Conservation (phyloP, 2,113 vertebrate genomes). For the Gallinago paraguaiae region DNA sequence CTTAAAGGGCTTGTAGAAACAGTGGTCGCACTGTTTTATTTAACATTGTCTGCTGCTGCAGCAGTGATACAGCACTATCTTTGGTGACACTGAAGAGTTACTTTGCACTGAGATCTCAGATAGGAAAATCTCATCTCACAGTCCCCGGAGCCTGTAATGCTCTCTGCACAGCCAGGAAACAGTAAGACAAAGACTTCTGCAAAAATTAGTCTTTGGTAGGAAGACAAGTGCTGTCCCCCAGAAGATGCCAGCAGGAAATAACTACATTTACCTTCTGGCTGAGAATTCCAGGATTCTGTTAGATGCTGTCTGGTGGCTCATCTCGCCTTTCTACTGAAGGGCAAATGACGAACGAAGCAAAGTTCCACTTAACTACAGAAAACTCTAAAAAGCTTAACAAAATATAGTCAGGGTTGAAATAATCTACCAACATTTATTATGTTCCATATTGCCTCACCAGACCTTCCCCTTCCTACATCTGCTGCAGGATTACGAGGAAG, state of each 20-base stretch:
- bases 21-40: not conserved
- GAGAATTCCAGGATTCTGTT: not conserved
- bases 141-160: not conserved
- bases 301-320: not conserved
- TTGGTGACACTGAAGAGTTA: not conserved
- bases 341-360: not conserved
- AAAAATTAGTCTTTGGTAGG: not conserved
- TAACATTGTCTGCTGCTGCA: not conserved
- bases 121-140: not conserved
- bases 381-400: not conserved
- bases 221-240: not conserved
- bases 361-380: not conserved
- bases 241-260: not conserved
- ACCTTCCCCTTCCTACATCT: not conserved
- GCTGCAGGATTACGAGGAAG: fast-evolving
- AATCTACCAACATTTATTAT: not conserved
- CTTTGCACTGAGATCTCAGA: not conserved
- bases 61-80: not conserved
- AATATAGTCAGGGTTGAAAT: not conserved
- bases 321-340: not conserved
- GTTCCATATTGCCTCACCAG: not conserved
- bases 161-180: not conserved
- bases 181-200: not conserved
- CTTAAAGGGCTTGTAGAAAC: not conserved
- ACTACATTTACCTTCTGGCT: not conserved